A percentile compares a stretch with the other conserved stretches of the same genome.
Conservation (phyloP, 2,797 vertebrate genomes). For the Gymnocypris eckloni region DNA sequence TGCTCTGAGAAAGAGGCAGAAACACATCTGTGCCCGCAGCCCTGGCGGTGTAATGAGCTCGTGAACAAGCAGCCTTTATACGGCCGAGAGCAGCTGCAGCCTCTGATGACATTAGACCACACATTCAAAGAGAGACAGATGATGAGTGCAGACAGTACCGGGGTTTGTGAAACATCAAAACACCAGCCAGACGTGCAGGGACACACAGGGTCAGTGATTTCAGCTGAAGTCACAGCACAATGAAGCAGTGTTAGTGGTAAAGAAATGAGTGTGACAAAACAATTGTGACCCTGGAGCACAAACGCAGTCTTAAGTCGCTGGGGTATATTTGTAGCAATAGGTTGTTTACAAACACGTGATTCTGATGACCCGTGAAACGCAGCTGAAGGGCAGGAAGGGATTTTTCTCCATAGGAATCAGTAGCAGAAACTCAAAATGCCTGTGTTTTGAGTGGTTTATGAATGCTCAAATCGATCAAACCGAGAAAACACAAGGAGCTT, state of each 20-base stretch:
- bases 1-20: not conserved
- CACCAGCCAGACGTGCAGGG: not conserved
- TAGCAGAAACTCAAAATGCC: no score
- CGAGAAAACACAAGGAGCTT: no score
- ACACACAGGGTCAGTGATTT: not conserved
- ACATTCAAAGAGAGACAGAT: constrained; percentile 1
- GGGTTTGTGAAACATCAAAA: no score
- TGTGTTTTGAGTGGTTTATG: no score
- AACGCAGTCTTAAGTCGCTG: no score
- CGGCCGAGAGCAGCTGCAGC: not conserved
- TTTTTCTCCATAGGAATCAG: no score
- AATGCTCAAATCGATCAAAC: no score
- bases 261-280: not conserved
- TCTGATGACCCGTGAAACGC: no score
- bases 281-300: no score
- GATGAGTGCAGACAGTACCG: not conserved
- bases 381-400: no score
- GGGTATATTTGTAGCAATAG: no score
- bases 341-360: no score
- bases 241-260: not conserved
- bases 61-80: constrained; percentile 47
- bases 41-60: not conserved
- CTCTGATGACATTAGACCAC: not conserved
- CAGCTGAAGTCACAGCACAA: not conserved
- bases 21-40: not conserved